Evolutionary conservation across 1,140 invertebrate genomes (phyloP), one percentile per base, ranked within the genome.

Genomic region (Atta cephalotes): DNA sequence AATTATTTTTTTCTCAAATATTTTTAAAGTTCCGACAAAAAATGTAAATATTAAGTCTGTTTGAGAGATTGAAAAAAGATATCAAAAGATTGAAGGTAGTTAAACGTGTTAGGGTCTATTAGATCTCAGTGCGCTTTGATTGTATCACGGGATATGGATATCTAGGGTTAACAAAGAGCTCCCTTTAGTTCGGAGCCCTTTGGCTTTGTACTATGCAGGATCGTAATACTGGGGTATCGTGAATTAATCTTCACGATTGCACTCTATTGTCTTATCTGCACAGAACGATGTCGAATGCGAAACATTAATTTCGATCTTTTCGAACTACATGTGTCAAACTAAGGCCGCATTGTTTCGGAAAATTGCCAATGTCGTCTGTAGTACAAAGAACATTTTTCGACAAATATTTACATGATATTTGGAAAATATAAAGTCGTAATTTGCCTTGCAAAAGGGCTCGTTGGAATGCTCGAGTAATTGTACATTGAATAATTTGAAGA

Each of bases 191-290:
- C 18, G 6, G 14, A 60, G 18, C 66, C 51, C 79, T 71, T 82
- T 72, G 53, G 68, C 68, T 82, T 82, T 82, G 53, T 82, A 45
- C 6, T 72, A 35, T 71, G 66, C 35, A 18, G 68, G 35, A 7
- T 82, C 53, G 68, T 74, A 74, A 82, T 82, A 74, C 18, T n/a
- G 31, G 68, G 53, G 68, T 68, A 72, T 82, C 79, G 79, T 72
- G 68, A 82, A 82, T 82, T 82, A 82, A 82, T 82, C 80, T 82
- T 82, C 80, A 74, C 80, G 80, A 82, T 82, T 62, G 68, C 80
- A 28, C 39, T 72, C 80, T 49, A 82, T 82, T 74, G 80, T 82
- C 80, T 82, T 82, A 82, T 82, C 80, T 62, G 14, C 10, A 56
- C 70, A n/a, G 70, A 39, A 62, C 56, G n/a, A 60, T 74, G 70